A percentile compares a stretch with the other conserved stretches of the same genome.
Conservation (phyloP, 92 coral and sea anemone species). For the Heteractis magnifica region DNA sequence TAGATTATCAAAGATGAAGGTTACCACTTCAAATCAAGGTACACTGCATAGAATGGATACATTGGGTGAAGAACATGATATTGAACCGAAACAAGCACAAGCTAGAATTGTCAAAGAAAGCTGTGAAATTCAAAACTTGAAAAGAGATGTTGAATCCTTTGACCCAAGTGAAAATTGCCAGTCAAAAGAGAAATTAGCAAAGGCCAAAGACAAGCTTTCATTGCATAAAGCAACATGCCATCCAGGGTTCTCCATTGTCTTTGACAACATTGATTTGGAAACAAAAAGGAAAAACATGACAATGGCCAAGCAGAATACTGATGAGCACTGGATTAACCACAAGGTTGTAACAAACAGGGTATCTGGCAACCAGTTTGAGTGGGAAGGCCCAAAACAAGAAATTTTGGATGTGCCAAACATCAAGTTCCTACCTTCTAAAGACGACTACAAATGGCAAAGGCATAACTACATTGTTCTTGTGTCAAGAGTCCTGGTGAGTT, state of each 20-base stretch:
- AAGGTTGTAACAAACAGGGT: slow-evolving; percentile 42
- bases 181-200: slow-evolving; percentile 11
- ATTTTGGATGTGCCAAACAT: slow-evolving; percentile 50
- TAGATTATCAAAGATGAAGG: slow-evolving; percentile 52
- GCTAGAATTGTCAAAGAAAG: slow-evolving; percentile 26
- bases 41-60: slow-evolving; percentile 30
- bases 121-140: slow-evolving; percentile 1
- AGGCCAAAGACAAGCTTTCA: slow-evolving; percentile 16
- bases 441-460: slow-evolving; percentile 49
- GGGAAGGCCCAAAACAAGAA: slow-evolving; percentile 25
- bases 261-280: slow-evolving; percentile 51
- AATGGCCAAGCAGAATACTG: slow-evolving; percentile 42
- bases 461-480: slow-evolving; percentile 51
- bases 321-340: slow-evolving; percentile 62
- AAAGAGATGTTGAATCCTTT: not conserved
- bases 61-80: slow-evolving; percentile 50
- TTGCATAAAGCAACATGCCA: slow-evolving; percentile 11
- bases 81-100: slow-evolving; percentile 27
- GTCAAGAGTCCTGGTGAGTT: slow-evolving; percentile 51
- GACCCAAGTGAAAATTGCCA: slow-evolving; percentile 13
- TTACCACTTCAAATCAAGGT: slow-evolving; percentile 41
- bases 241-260: slow-evolving; percentile 48
- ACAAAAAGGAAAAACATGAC: slow-evolving; percentile 44
- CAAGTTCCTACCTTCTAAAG: slow-evolving; percentile 41
- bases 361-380: slow-evolving; percentile 40